These are phyloP conservation scores for Gari tellinella DNA, from an alignment of 2,888 invertebrate species.

Conservation along the genomic window DNA sequence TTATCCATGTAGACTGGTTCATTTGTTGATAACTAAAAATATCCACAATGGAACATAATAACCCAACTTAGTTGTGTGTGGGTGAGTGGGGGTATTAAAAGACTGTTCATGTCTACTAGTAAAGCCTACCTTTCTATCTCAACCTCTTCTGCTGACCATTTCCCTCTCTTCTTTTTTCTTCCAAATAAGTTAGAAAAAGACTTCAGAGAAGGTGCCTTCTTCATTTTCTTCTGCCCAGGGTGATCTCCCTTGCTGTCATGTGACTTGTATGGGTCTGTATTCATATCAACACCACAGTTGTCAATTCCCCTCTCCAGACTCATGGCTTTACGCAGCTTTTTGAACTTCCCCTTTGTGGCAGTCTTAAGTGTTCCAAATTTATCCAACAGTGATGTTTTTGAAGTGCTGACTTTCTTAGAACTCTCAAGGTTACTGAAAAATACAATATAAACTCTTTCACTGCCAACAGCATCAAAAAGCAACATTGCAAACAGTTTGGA, in stretches of 20 bases:
- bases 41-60: too few relatives aligned
- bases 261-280: constrained; percentile 32
- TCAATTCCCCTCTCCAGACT: constrained; percentile 73
- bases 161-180: constrained; percentile 56
- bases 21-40: too few relatives aligned
- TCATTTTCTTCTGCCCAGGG: constrained; percentile 51
- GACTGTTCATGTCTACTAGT: too few relatives aligned
- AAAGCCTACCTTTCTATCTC: constrained; percentile 30
- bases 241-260: constrained; percentile 24
- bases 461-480: too few relatives aligned
- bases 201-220: constrained; percentile 66
- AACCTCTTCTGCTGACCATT: constrained; percentile 43
- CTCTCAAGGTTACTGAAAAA: constrained; percentile 58
- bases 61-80: too few relatives aligned
- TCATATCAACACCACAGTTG: constrained; percentile 34
- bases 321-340: constrained; percentile 66
- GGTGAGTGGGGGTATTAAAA: too few relatives aligned
- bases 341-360: constrained; percentile 64
- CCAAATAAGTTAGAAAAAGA: constrained; percentile 60
- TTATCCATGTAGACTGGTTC: too few relatives aligned
- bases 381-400: constrained; percentile 59
- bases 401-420: constrained; percentile 59
- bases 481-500: too few relatives aligned
- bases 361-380: constrained; percentile 57
- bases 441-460: neutral